Evolutionary conservation across 2,888 invertebrate species (phyloP), one percentile per base, ranked within the genome.

Genomic region (Xestobium rufovillosum): DNA sequence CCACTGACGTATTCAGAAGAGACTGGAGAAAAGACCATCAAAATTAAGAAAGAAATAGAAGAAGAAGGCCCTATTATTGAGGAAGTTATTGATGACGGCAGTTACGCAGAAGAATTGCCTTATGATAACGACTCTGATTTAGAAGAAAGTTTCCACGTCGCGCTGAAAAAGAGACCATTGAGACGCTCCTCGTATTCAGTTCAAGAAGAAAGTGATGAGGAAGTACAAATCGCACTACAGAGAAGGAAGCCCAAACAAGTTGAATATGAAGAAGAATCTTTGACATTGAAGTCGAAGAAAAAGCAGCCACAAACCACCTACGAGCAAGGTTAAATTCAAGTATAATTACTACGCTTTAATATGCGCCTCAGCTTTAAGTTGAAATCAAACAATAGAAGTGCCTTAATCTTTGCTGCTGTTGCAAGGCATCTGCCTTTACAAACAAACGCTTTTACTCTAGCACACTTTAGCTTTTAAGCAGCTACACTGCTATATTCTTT

Each of bases 1-100:
- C 79, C 79, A 34, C 75, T 77, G 39, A 83, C 84, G 2, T 85
- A 80, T 59, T 75, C 72, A 8, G 88, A 88, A 66, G 86, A 83
- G 65, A 73, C 80, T 11, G 79, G 80, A 37, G 85, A 86, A 69
- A 76, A 83, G 41, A 81, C 80, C 1, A 80, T 87, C 26, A 74
- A 77, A 57, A 69, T 83, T 31, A 70, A 71, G 31, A 72, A 77
- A 66, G 79, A 81, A 68, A 58, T 76, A 46, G 76, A 78, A 45
- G 75, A 75, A 50, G 73, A 75, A 43, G 72, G 72, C 30, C 74
- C 76, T 39, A 66, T 69, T 23, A 69, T 70, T 26, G 79, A 80
- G 59, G 79, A 80, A 63, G 72, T 80, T 36, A 71, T 80, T 45
- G 64, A 80, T 44, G 80, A 79, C 56, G 76, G 75, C 43, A 67